Percentiles rank a stretch among this genome's conserved stretches.
Evolutionary conservation across 1,140 invertebrate genomes (phyloP).

Genomic region (Liolophura sinensis): DNA sequence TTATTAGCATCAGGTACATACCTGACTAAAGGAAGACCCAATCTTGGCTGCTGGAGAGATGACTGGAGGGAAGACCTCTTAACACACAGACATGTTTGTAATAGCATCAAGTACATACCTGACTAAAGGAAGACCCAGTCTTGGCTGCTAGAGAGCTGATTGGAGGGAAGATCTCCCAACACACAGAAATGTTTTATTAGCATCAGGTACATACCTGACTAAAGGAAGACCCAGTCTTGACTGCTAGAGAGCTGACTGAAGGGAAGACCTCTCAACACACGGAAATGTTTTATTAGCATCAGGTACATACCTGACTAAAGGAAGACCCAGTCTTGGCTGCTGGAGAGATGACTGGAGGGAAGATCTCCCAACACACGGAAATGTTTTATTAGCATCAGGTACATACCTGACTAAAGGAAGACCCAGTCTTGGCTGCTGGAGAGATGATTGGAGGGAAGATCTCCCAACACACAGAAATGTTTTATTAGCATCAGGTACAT

Average conservation of each 20-base stretch:
- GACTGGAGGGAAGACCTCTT: slow-evolving; percentile 55
- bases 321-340: slow-evolving; percentile 50
- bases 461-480: slow-evolving; percentile 56
- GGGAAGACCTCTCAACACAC: slow-evolving; percentile 53
- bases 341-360: slow-evolving; percentile 49
- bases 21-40: slow-evolving; percentile 52
- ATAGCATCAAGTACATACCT: slow-evolving; percentile 52
- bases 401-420: slow-evolving; percentile 51
- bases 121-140: slow-evolving; percentile 45
- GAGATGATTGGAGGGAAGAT: slow-evolving; percentile 53
- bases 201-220: slow-evolving; percentile 54
- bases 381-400: slow-evolving; percentile 56
- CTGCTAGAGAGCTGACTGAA: slow-evolving; percentile 52
- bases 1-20: slow-evolving; percentile 54
- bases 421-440: slow-evolving; percentile 44
- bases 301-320: slow-evolving; percentile 52
- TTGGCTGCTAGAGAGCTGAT: slow-evolving; percentile 52
- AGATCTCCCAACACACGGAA: slow-evolving; percentile 56
- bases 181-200: slow-evolving; percentile 58
- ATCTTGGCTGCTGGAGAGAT: slow-evolving; percentile 45
- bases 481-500: slow-evolving; percentile 54
- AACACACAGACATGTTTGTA: slow-evolving; percentile 58
- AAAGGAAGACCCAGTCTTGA: slow-evolving; percentile 44
- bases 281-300: slow-evolving; percentile 57
- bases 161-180: slow-evolving; percentile 53